These are phyloP conservation scores for Antennarius striatus DNA, from an alignment of 2,113 vertebrate genomes.

Conservation along the genomic window DNA sequence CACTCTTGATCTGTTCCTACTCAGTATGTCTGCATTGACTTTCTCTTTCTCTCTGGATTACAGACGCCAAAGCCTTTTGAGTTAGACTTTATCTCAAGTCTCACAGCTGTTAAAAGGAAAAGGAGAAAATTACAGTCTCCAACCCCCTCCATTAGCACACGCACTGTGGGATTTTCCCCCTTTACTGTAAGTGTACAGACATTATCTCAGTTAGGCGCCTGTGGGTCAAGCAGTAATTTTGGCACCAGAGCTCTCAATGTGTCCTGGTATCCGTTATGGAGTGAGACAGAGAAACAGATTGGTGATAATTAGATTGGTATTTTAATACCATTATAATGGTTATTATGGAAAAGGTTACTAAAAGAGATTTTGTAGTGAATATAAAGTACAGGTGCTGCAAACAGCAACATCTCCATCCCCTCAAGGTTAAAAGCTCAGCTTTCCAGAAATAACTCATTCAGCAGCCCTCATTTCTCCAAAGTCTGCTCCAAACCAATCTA, in stretches of 20 bases:
- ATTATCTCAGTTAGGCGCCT: slow-evolving; percentile 59
- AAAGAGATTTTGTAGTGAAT: slow-evolving; percentile 29
- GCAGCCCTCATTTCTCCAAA: not conserved
- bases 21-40: slow-evolving; percentile 30
- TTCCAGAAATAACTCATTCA: slow-evolving; percentile 60
- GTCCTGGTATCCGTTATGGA: slow-evolving; percentile 71
- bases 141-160: slow-evolving; percentile 30
- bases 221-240: slow-evolving; percentile 71
- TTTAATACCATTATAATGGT: slow-evolving; percentile 58
- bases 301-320: slow-evolving; percentile 66
- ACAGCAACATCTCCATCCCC: not conserved
- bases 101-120: slow-evolving; percentile 68
- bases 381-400: slow-evolving; percentile 10
- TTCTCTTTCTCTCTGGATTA: slow-evolving; percentile 48
- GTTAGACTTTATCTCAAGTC: slow-evolving; percentile 63
- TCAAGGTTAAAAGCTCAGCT: slow-evolving; percentile 12
- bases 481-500: not conserved
- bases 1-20: slow-evolving; percentile 48
- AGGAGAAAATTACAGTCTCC: slow-evolving; percentile 51
- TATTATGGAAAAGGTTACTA: slow-evolving; percentile 43
- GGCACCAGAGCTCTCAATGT: slow-evolving; percentile 67
- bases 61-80: slow-evolving; percentile 51
- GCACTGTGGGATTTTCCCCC: slow-evolving; percentile 4
- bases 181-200: slow-evolving; percentile 51
- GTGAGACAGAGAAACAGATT: slow-evolving; percentile 43